Base-by-base conservation (phyloP, 2,888 invertebrate species). In the Gastracanthus pulcherrimus region DNA sequence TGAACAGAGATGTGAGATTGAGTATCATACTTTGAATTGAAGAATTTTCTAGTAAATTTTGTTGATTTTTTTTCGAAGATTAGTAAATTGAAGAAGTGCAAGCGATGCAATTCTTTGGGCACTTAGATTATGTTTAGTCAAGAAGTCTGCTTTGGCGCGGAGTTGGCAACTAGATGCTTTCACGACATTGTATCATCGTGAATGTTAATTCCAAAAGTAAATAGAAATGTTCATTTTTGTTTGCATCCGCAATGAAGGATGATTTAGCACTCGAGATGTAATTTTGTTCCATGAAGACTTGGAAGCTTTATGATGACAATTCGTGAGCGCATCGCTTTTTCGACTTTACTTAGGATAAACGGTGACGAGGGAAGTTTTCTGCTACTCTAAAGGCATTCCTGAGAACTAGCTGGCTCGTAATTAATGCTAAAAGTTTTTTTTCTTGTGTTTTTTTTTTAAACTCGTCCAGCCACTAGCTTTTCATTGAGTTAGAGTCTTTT, bases 81-180 rank as follows among this genome's bases (percentile, higher is more conserved):
- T 26, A 26, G 34, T 60, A 78, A 72, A 34, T 67, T 69, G 6
- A 67, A 80, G 16, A 66, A 71, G 19, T 76, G n/a, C 34, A 45
- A 67, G 31, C n/a, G 41, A 74, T 74, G 62, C 34, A 66, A 81
- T 76, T 69, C n/a, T 80, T 82, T 76, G 36, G 66, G 55, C 60
- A 72, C 72, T 69, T 72, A 62, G 55, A 72, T 58, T 58, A 82
- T 26, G 23, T 72, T 82, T 84, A 83, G 88, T 89, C 89, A 87
- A 89, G 88, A 78, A 87, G 87, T 88, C 87, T 89, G 72, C 85
- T 87, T 87, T 85, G 84, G 87, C 89, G 88, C 87, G 87, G 87
- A 89, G 87, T 88, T 87, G 82, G 87, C 87, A 87, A 86, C 82
- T 78, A 76, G 79, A 82, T 84, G 84, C 83, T 82, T 79, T 85